These are phyloP conservation scores for Dendrolimus pini DNA, from an alignment of 2,888 invertebrate species.

Conservation along the genomic window DNA sequence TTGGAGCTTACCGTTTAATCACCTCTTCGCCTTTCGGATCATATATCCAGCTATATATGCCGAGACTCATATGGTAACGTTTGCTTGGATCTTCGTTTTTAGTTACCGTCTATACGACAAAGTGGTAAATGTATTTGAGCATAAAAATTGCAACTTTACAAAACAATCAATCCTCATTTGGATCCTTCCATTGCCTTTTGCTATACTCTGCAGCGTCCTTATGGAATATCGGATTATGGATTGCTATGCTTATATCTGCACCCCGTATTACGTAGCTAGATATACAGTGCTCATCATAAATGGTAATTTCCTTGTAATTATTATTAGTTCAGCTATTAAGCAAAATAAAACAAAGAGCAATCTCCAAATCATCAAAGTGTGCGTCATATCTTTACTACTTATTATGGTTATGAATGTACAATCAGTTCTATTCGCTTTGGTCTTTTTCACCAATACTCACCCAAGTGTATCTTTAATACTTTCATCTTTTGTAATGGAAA, in stretches of 20 bases:
- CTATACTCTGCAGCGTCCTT: neutral
- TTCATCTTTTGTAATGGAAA: neutral
- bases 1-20: neutral
- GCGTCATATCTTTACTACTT: neutral
- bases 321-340: neutral
- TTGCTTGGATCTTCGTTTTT: constrained; percentile 18
- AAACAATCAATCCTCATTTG: neutral
- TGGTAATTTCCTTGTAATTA: neutral
- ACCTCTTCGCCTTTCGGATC: neutral
- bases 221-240: neutral
- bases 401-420: neutral
- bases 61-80: neutral
- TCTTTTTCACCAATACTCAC: neutral
- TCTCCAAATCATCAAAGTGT: neutral
- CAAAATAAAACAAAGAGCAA: neutral
- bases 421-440: neutral
- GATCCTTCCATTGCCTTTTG: neutral
- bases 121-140: neutral
- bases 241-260: neutral
- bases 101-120: constrained; percentile 2
- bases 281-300: neutral
- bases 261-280: neutral
- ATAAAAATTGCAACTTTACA: neutral
- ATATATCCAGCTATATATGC: neutral
- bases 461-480: neutral